Evolutionary conservation across 1,140 invertebrate species (phyloP).

Genomic region (Hestina assimilis): DNA sequence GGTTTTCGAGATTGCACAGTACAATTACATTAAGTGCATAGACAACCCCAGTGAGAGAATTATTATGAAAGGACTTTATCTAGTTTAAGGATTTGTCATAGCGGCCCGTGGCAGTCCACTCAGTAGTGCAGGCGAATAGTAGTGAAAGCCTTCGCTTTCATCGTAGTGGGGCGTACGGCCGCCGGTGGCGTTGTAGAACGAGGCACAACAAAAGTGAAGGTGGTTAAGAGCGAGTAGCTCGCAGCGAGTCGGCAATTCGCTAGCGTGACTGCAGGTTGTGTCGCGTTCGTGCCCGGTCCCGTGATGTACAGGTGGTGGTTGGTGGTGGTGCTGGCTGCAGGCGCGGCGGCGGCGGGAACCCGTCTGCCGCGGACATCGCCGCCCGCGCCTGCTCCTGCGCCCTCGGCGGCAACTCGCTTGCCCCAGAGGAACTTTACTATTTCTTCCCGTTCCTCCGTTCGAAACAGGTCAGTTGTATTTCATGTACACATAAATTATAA

Average conservation of each 20-base stretch:
- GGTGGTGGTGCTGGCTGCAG: constrained; percentile 54
- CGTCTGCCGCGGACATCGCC: constrained; percentile 63
- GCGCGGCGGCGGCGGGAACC: constrained; percentile 53
- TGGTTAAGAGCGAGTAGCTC: constrained; percentile 47
- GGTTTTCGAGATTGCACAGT: not conserved
- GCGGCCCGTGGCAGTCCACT: constrained; percentile 13
- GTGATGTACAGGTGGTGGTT: constrained; percentile 65
- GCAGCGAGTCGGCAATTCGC: constrained; percentile 45
- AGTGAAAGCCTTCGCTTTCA: constrained; percentile 72
- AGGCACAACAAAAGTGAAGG: constrained; percentile 67
- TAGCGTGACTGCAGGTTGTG: constrained; percentile 53
- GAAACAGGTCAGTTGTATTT: constrained; percentile 57
- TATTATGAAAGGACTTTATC: constrained; percentile 26
- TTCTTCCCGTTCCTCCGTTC: constrained; percentile 55
- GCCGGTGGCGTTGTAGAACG: constrained; percentile 28
- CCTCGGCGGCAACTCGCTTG: constrained; percentile 39
- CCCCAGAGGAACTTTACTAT: constrained; percentile 67
- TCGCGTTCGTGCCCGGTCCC: constrained; percentile 49
- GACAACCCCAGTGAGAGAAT: constrained; percentile 1
- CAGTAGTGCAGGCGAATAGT: constrained; percentile 19
- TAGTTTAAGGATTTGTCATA: constrained; percentile 26
- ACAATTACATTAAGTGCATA: not conserved
- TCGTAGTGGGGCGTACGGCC: constrained; percentile 57
- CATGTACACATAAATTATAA: not conserved
- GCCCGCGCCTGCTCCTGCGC: constrained; percentile 38